Conservation (phyloP, 1,140 invertebrate species). For the Anastatus disparis region DNA sequence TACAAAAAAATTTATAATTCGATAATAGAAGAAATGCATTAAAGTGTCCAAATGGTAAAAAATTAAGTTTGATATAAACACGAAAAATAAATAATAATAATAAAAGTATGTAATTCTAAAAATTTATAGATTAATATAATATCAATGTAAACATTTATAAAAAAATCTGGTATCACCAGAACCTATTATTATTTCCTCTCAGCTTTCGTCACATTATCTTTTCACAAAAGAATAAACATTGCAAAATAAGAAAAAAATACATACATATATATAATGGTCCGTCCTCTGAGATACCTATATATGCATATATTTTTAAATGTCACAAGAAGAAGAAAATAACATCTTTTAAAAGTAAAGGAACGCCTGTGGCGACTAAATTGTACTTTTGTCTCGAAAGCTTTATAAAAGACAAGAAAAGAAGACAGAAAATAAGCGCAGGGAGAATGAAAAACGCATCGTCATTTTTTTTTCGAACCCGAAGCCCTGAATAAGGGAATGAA, state of each 20-base stretch:
- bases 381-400: conserved; percentile 16
- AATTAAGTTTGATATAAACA: no score
- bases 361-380: conserved; percentile 24
- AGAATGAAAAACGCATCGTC: conserved; percentile 34
- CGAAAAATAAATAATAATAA: no score
- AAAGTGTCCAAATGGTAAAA: no score
- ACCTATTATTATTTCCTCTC: not conserved
- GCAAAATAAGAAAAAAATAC: not conserved
- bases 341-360: not conserved
- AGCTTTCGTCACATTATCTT: not conserved
- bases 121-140: no score
- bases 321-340: conserved; percentile 12
- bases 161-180: no score
- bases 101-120: no score
- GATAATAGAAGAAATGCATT: no score
- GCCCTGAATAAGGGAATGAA: not conserved
- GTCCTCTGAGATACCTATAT: no score
- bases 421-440: not conserved
- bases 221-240: not conserved
- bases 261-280: no score
- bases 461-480: conserved; percentile 35
- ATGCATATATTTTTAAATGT: conserved; percentile 6
- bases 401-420: conserved; percentile 11
- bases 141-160: no score
- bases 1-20: no score